Percentiles rank a stretch among this genome's conserved stretches.
These are phyloP conservation scores for Karalla daura DNA, from an alignment of 2,797 vertebrate species.

Conservation along the genomic window DNA sequence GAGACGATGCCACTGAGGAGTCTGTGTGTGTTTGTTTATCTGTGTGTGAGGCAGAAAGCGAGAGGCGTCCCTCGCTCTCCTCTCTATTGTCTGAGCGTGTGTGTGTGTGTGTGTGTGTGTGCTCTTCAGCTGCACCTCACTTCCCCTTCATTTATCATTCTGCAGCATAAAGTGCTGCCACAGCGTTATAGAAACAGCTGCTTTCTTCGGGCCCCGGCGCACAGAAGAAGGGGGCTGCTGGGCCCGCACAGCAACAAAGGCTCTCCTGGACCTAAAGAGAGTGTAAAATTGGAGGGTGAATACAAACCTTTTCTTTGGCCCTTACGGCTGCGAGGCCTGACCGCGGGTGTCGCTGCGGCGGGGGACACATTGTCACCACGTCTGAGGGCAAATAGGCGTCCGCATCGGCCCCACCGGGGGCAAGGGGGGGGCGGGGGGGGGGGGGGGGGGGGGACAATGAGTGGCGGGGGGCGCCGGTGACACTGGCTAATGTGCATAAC, in stretches of 20 bases:
- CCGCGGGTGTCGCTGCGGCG: conserved; percentile 68
- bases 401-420: conserved; percentile 60
- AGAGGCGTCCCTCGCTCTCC: conserved; percentile 57
- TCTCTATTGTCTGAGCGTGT: conserved; percentile 68
- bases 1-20: too few species aligned
- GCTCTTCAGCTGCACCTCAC: conserved; percentile 77
- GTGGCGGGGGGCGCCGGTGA: conserved; percentile 48
- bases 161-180: conserved; percentile 84
- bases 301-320: conserved; percentile 75
- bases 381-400: conserved; percentile 74
- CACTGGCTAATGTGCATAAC: conserved; percentile 64
- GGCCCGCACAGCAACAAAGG: conserved; percentile 79
- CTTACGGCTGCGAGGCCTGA: conserved; percentile 73
- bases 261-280: conserved; percentile 76
- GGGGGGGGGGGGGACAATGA: conserved; percentile 67
- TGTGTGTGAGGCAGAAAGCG: conserved; percentile 39
- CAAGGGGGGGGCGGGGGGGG: conserved; percentile 63
- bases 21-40: conserved; percentile 20
- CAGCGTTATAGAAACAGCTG: conserved; percentile 92
- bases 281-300: conserved; percentile 85
- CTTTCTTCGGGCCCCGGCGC: conserved; percentile 82
- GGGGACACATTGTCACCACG: conserved; percentile 69
- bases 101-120: conserved; percentile 42
- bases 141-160: conserved; percentile 89
- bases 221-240: conserved; percentile 75